These are phyloP conservation scores for Chaunax sp. DNA, from an alignment of 2,797 vertebrate genomes.

Conservation along the genomic window DNA sequence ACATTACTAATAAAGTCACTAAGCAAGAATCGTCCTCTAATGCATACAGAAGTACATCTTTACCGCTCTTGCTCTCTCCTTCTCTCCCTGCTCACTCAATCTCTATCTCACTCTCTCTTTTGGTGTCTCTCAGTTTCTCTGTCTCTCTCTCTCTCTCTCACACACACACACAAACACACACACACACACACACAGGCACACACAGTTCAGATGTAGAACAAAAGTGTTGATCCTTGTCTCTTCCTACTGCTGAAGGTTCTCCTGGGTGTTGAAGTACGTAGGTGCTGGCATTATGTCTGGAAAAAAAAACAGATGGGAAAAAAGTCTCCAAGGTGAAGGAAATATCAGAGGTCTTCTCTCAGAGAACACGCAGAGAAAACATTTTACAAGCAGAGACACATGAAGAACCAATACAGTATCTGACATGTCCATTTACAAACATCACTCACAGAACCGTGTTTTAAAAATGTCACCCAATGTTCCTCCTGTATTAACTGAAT, in stretches of 20 bases:
- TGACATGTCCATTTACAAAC: constrained; percentile 22
- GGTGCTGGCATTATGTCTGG: constrained; percentile 51
- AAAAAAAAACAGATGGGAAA: constrained; percentile 62
- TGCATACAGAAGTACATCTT: constrained; percentile 20
- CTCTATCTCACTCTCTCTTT: constrained; percentile 10
- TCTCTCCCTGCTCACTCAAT: constrained; percentile 6
- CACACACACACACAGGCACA: background rate
- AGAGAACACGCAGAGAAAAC: constrained; percentile 31
- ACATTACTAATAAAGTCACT: constrained; percentile 65
- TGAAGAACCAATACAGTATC: background rate
- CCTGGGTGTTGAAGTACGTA: constrained; percentile 53
- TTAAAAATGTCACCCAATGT: background rate
- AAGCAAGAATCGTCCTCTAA: constrained; percentile 48
- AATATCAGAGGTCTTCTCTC: constrained; percentile 50
- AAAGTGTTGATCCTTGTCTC: constrained; percentile 56
- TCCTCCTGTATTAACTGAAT: too few relatives aligned
- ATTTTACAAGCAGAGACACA: constrained; percentile 23
- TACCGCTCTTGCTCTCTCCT: background rate
- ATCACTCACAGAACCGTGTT: constrained; percentile 1
- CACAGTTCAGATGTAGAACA: constrained; percentile 44
- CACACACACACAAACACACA: background rate
- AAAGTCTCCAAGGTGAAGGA: constrained; percentile 52
- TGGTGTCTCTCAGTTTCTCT: background rate
- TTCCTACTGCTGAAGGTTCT: constrained; percentile 42
- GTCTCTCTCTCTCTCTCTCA: background rate